Base-by-base conservation (phyloP, 2,888 invertebrate genomes). In the Biston betularia region DNA sequence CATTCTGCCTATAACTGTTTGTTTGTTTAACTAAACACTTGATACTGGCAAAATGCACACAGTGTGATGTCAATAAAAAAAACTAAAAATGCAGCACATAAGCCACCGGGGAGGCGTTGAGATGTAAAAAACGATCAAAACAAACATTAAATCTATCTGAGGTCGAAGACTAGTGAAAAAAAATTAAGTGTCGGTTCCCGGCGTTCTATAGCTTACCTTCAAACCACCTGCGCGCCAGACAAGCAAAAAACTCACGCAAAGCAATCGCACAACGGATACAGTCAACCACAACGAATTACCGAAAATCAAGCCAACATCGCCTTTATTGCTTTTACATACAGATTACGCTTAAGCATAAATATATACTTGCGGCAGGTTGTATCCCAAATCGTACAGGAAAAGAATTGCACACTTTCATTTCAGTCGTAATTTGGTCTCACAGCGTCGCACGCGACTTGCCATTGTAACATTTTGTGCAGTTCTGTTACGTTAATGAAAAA, bases 191-290 rank as follows among this genome's bases (percentile, higher is more conserved):
- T 77, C 75, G 77, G 79, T 77, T 81, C 80, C 77, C 72, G 77
- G 77, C 77, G 72, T 69, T 71, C 70, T 77, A 78, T 77, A 78
- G 79, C 79, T 80, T 77, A 54, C 67, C 67, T 68, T 67, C 63
- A 79, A 87, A 82, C 85, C 89, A 89, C 89, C 90, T 90, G 90
- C 87, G 86, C 82, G 83, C 86, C 88, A 89, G 89, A 90, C 89
- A 79, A 78, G 77, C 84, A 89, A 89, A 91, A 89, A 90, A 89
- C 85, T 83, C 82, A 80, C 83, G 80, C 80, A 80, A 81, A 80
- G 78, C 80, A 82, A 83, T 82, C 81, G 76, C 72, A 73, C 75
- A 74, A 66, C 69, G 66, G 54, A 72, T 72, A 72, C 68, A 69
- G 59, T 65, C 68, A 35, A 71, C 72, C 70, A 66, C 73, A 69